phyloP scores from a whole-genome alignment of 1,140 invertebrate species.

The Neomicropteryx cornuta region DNA sequence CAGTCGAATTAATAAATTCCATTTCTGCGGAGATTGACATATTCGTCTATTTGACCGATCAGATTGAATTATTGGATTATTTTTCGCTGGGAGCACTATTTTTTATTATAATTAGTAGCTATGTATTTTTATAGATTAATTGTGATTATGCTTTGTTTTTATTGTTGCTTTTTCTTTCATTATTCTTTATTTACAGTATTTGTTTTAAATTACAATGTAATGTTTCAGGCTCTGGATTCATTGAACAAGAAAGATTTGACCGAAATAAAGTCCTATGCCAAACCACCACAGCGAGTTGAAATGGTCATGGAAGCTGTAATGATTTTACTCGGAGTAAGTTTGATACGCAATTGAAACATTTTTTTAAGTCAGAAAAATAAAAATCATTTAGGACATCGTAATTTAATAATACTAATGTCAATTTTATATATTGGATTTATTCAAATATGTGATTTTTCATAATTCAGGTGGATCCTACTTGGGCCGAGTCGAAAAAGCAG shows the following conservation, averaged over 20 bases:
- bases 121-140: not conserved
- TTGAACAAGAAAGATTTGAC: constrained; percentile 81
- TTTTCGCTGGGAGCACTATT: no score
- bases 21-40: no score
- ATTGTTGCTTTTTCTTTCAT: no score
- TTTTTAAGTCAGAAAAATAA: no score
- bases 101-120: constrained; percentile 4
- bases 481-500: constrained; percentile 76
- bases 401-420: no score
- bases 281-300: constrained; percentile 73
- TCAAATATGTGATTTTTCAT: not conserved
- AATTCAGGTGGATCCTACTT: constrained; percentile 58
- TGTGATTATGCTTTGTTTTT: no score
- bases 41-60: no score
- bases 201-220: constrained; percentile 1
- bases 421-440: not conserved
- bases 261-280: constrained; percentile 78
- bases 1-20: no score
- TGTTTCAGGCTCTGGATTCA: constrained; percentile 57
- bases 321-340: constrained; percentile 55
- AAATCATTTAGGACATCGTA: no score
- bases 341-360: no score
- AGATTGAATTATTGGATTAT: no score
- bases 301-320: constrained; percentile 85
- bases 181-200: constrained; percentile 17